These are phyloP conservation scores for Drosophila anomelani DNA, from an alignment of 2,888 invertebrate species.

Conservation along the genomic window DNA sequence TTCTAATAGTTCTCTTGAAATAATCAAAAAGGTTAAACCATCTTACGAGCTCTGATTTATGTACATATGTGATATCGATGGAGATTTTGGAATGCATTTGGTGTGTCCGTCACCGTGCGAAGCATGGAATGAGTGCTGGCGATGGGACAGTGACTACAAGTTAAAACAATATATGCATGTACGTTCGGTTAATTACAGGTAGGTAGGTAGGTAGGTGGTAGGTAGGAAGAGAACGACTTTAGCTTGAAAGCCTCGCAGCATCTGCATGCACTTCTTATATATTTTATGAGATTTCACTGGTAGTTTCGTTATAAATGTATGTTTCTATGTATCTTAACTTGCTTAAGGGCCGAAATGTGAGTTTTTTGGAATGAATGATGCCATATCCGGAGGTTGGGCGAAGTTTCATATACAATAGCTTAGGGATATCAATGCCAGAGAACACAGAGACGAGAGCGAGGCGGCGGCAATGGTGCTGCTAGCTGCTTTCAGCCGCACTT, in stretches of 20 bases:
- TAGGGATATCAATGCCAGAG: conserved; percentile 13
- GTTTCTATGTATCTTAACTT: neutral
- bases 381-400: neutral
- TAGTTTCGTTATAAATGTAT: neutral
- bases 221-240: conserved; percentile 1
- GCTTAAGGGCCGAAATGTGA: neutral
- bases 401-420: conserved; percentile 22
- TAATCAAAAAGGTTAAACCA: neutral
- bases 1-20: too few relatives aligned
- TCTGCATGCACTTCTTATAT: conserved; percentile 56
- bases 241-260: conserved; percentile 53
- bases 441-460: conserved; percentile 37
- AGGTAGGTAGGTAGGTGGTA: conserved; percentile 11
- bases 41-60: neutral
- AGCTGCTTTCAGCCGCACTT: conserved; percentile 18
- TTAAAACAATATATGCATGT: conserved; percentile 20
- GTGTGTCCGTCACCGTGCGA: conserved; percentile 48
- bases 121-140: conserved; percentile 26
- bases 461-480: conserved; percentile 39
- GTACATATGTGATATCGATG: conserved; percentile 11
- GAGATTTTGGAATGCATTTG: conserved; percentile 11
- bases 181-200: conserved; percentile 36
- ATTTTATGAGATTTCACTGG: conserved; percentile 36
- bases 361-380: conserved; percentile 11
- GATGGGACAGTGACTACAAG: conserved; percentile 12